Evolutionary conservation across 1,140 invertebrate species (phyloP).

Genomic region (Lepeophtheirus salmonis): DNA sequence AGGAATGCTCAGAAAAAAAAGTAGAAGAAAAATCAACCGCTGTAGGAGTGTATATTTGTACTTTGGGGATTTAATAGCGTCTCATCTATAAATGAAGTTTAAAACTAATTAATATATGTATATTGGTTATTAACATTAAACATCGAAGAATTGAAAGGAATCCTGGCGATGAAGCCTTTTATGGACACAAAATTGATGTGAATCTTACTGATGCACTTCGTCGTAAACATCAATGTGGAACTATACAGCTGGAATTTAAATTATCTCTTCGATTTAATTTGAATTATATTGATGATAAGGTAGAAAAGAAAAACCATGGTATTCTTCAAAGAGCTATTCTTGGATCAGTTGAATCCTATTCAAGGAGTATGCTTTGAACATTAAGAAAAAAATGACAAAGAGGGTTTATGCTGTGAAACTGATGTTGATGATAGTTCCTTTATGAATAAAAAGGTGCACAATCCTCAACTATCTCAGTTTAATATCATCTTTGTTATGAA

Average conservation of each 20-base stretch:
- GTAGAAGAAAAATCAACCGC: too few species aligned
- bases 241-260: constrained; percentile 97
- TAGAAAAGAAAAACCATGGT: constrained; percentile 75
- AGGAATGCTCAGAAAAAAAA: too few species aligned
- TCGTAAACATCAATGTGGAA: constrained; percentile 80
- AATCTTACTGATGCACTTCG: constrained; percentile 83
- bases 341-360: constrained; percentile 78
- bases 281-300: constrained; percentile 55
- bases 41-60: too few species aligned
- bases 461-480: constrained; percentile 90
- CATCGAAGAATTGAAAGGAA: too few species aligned
- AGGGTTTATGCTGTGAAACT: constrained; percentile 76
- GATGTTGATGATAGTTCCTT: constrained; percentile 84
- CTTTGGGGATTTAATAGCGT: too few species aligned
- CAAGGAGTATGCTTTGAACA: constrained; percentile 63
- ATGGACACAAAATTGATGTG: constrained; percentile 99
- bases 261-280: constrained; percentile 79
- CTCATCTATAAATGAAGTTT: too few species aligned
- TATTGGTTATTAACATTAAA: too few species aligned
- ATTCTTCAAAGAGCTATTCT: constrained; percentile 95
- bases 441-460: constrained; percentile 93
- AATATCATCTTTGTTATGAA: constrained; percentile 96
- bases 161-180: constrained; percentile 86
- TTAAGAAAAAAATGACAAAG: constrained; percentile 51
- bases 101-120: too few species aligned